Evolutionary conservation across 2,888 invertebrate species (phyloP).

Genomic region (Drosophila acutilabella): DNA sequence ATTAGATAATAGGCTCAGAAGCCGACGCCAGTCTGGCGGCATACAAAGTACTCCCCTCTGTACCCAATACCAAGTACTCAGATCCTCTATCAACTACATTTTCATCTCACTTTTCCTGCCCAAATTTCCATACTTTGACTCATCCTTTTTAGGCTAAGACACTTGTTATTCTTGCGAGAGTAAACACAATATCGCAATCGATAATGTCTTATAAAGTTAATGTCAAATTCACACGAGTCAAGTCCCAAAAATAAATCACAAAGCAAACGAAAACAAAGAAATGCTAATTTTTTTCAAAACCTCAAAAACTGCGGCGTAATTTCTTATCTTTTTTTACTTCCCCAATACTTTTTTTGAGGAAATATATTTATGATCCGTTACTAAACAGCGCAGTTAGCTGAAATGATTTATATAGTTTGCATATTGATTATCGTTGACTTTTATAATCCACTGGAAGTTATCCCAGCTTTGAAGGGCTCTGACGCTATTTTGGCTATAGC

Average conservation of each 20-base stretch:
- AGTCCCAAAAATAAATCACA: slow-evolving; percentile 3
- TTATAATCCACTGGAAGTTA: neutral
- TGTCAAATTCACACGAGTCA: slow-evolving; percentile 7
- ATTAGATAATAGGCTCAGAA: slow-evolving; percentile 62
- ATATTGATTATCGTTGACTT: neutral
- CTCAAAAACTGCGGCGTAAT: slow-evolving; percentile 4
- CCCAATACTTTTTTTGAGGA: neutral
- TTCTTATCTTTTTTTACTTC: neutral
- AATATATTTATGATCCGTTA: too few species aligned
- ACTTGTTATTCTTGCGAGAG: slow-evolving; percentile 14
- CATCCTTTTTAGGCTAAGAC: slow-evolving; percentile 19
- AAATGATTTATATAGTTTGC: neutral
- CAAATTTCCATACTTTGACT: neutral
- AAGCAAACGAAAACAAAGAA: slow-evolving; percentile 1
- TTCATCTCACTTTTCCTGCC: slow-evolving; percentile 7
- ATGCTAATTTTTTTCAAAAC: slow-evolving; percentile 4
- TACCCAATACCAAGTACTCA: neutral
- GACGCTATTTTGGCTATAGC: too few species aligned
- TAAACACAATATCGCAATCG: slow-evolving; percentile 18
- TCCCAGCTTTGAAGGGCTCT: neutral
- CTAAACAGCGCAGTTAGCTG: neutral
- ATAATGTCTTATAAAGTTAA: slow-evolving; percentile 37
- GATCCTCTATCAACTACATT: slow-evolving; percentile 1
- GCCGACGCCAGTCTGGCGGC: slow-evolving; percentile 55
- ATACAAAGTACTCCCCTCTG: slow-evolving; percentile 4